phyloP scores from a whole-genome alignment of 2,888 invertebrate species.

The Ophonus ardosiacus region DNA sequence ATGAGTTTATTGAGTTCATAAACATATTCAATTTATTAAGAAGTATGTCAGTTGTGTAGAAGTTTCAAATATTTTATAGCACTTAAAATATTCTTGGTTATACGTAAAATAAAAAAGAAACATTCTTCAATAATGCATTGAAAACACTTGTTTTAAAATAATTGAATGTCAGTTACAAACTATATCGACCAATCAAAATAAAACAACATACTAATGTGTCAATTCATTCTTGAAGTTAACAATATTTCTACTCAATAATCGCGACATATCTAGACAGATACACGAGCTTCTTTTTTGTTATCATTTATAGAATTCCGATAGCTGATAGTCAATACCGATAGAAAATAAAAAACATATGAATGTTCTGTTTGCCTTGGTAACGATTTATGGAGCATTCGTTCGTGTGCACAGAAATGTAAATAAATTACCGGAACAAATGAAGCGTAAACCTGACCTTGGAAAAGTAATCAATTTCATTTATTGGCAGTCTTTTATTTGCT shows the following conservation, averaged over 20 bases:
- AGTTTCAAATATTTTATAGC: not conserved
- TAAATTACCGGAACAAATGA: constrained; percentile 53
- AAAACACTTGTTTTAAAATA: constrained; percentile 4
- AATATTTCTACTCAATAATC: constrained; percentile 32
- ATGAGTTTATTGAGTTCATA: not conserved
- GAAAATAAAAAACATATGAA: constrained; percentile 11
- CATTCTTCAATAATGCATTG: not conserved
- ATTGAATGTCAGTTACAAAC: constrained; percentile 13
- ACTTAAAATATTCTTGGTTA: not conserved
- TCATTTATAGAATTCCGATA: constrained; percentile 52
- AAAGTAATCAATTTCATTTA: constrained; percentile 51
- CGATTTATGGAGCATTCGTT: constrained; percentile 41
- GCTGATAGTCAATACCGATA: constrained; percentile 16
- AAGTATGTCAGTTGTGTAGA: not conserved
- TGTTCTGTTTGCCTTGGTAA: constrained; percentile 45
- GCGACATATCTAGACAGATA: constrained; percentile 40
- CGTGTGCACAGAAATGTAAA: constrained; percentile 50
- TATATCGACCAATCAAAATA: constrained; percentile 18
- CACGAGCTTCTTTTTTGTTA: constrained; percentile 8
- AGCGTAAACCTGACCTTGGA: constrained; percentile 56
- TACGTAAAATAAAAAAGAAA: not conserved
- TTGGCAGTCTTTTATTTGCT: constrained; percentile 37
- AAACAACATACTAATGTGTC: constrained; percentile 9
- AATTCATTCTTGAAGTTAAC: constrained; percentile 32
- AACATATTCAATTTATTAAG: not conserved